Conservation (phyloP, 2,113 vertebrate genomes). For the Nicator chloris region DNA sequence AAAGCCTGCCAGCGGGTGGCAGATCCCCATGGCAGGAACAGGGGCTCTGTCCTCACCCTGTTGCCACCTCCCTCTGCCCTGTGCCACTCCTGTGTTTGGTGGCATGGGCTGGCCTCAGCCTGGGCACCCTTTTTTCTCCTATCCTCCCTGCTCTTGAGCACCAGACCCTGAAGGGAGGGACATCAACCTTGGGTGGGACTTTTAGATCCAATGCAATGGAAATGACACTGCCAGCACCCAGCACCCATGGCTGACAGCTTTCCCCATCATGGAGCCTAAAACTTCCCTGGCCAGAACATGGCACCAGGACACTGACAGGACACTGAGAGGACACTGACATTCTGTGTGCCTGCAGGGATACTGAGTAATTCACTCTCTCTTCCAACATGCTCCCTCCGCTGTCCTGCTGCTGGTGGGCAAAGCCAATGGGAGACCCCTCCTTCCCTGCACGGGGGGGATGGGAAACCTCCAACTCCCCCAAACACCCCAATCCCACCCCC, state of each 20-base stretch:
- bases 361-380: neutral
- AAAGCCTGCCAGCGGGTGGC: neutral
- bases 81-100: neutral
- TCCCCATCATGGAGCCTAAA: neutral
- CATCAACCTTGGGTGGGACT: neutral
- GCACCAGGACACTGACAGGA: neutral
- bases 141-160: fast-evolving
- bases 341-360: neutral
- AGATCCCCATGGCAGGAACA: neutral
- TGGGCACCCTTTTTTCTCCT: neutral
- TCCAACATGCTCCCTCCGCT: fast-evolving
- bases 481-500: neutral
- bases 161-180: neutral
- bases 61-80: neutral
- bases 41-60: neutral
- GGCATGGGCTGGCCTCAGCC: neutral
- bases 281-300: neutral
- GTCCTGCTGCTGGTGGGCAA: neutral
- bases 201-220: neutral
- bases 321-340: neutral
- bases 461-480: neutral
- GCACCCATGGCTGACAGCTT: neutral
- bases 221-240: neutral
- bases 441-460: neutral
- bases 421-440: neutral